These are phyloP conservation scores for Semotilus atromaculatus DNA, from an alignment of 2,797 vertebrate species.

Conservation along the genomic window DNA sequence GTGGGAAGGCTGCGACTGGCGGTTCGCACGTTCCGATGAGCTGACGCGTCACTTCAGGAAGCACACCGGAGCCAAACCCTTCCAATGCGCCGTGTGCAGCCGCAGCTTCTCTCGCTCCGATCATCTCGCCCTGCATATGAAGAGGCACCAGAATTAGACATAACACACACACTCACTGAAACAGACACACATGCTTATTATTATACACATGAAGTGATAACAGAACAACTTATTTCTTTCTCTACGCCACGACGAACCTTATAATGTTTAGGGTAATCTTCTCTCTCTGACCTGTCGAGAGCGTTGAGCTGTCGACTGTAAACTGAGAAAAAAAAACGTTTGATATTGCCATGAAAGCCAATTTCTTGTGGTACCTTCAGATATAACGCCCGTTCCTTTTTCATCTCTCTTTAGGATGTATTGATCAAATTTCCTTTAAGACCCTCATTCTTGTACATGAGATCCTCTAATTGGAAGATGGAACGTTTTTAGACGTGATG, in stretches of 20 bases:
- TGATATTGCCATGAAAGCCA: constrained; percentile 4
- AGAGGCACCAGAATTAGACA: constrained; percentile 63
- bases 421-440: not conserved
- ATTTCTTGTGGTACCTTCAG: not conserved
- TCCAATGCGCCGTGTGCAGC: constrained; percentile 95
- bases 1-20: constrained; percentile 98
- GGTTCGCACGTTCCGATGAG: constrained; percentile 96
- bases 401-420: not conserved
- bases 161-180: constrained; percentile 1
- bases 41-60: constrained; percentile 97
- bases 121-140: constrained; percentile 83
- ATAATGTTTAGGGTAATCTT: constrained; percentile 51
- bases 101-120: constrained; percentile 98
- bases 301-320: constrained; percentile 70
- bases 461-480: not conserved
- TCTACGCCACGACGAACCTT: constrained; percentile 55
- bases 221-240: constrained; percentile 81
- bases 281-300: constrained; percentile 55
- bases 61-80: constrained; percentile 98
- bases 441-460: not conserved
- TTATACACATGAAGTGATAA: constrained; percentile 97
- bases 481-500: not conserved
- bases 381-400: not conserved
- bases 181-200: constrained; percentile 68
- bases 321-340: constrained; percentile 31